Evolutionary conservation across 1,140 invertebrate genomes (phyloP).

Genomic region (Xylocopa sonorina): DNA sequence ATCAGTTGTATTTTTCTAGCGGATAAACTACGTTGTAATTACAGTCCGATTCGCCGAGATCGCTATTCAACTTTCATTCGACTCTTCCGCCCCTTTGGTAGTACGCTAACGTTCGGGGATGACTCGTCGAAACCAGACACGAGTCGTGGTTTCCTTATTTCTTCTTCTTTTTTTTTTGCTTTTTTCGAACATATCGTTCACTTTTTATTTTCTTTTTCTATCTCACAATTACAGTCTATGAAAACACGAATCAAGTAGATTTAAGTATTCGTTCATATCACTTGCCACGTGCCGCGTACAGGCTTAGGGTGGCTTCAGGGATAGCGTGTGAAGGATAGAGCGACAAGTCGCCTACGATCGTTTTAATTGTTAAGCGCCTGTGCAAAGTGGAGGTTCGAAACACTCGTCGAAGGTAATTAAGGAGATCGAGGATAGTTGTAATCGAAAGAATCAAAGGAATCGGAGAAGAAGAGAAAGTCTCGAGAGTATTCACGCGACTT

Average conservation of each 20-base stretch:
- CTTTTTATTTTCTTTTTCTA: slow-evolving; percentile 27
- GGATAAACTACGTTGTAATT: slow-evolving; percentile 5
- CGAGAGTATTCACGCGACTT: slow-evolving; percentile 26
- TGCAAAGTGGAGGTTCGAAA: neutral
- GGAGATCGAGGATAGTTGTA: slow-evolving; percentile 14
- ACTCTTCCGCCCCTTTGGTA: neutral
- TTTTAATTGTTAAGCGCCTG: neutral
- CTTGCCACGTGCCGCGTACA: slow-evolving; percentile 76
- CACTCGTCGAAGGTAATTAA: slow-evolving; percentile 4
- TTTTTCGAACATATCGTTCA: no score
- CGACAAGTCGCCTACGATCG: neutral
- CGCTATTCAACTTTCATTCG: neutral
- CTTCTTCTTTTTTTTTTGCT: neutral
- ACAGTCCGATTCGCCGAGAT: neutral
- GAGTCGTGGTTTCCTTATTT: neutral
- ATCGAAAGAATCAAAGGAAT: slow-evolving; percentile 1
- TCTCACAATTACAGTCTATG: slow-evolving; percentile 66
- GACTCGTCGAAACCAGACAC: slow-evolving; percentile 13
- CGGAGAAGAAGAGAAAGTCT: slow-evolving; percentile 39
- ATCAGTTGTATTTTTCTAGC: slow-evolving; percentile 8
- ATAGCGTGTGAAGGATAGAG: slow-evolving; percentile 44
- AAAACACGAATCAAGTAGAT: slow-evolving; percentile 73
- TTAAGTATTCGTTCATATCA: slow-evolving; percentile 73
- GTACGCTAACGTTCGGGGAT: neutral
- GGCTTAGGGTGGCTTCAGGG: slow-evolving; percentile 77